phyloP scores from a whole-genome alignment of 2,888 invertebrate species.

The Zaprionus bogoriensis region DNA sequence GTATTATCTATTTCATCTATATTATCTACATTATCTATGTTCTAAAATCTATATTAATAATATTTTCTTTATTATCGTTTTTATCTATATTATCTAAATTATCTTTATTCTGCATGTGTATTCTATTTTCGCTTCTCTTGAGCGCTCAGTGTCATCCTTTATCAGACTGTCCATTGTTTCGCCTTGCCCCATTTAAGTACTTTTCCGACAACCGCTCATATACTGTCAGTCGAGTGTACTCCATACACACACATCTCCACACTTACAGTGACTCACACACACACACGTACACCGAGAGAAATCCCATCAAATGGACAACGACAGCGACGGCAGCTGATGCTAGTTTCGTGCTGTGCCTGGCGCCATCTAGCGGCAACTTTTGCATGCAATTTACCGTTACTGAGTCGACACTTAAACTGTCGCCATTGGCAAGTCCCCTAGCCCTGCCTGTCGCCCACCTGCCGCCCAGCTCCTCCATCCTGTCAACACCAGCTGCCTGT shows the following conservation, averaged over 20 bases:
- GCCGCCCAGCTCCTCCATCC: constrained; percentile 11
- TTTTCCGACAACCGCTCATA: constrained; percentile 18
- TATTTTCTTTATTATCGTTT: too few species aligned
- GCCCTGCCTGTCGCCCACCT: background rate
- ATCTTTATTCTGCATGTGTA: too few species aligned
- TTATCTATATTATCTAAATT: too few species aligned
- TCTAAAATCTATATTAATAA: too few species aligned
- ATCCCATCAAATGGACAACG: constrained; percentile 11
- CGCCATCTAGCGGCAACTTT: constrained; percentile 65
- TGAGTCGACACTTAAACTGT: constrained; percentile 50
- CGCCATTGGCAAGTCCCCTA: constrained; percentile 4
- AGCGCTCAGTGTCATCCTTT: constrained; percentile 26
- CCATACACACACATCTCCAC: background rate
- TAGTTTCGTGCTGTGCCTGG: constrained; percentile 32
- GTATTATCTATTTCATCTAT: background rate
- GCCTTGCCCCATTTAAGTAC: background rate
- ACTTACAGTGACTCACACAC: background rate
- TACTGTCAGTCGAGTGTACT: constrained; percentile 16
- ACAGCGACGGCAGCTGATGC: constrained; percentile 39
- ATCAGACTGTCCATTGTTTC: constrained; percentile 3
- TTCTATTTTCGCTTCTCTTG: too few species aligned
- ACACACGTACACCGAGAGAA: background rate
- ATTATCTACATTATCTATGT: too few species aligned
- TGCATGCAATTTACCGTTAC: constrained; percentile 61
- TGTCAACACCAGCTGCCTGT: constrained; percentile 71